Evolutionary conservation across 2,888 invertebrate genomes (phyloP).

Genomic region (Andrena trimmerana): DNA sequence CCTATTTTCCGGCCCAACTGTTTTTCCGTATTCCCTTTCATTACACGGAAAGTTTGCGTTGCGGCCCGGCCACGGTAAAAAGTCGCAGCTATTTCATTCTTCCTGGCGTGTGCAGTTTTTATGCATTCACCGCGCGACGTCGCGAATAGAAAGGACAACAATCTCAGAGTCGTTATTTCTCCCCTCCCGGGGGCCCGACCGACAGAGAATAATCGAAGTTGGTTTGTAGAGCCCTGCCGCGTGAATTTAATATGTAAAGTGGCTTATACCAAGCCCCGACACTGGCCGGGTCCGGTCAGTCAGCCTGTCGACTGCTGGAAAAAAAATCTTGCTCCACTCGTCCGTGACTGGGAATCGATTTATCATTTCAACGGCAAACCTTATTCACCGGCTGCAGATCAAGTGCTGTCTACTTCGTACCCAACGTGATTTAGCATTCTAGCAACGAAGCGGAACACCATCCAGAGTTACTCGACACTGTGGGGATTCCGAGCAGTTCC

Average conservation of each 20-base stretch:
- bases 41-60: constrained; percentile 34
- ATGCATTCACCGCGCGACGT: constrained; percentile 1
- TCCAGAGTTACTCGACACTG: too few relatives aligned
- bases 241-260: background rate
- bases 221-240: background rate
- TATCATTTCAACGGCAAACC: too few relatives aligned
- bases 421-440: too few relatives aligned
- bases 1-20: constrained; percentile 28
- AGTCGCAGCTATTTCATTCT: constrained; percentile 29
- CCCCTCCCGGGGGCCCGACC: background rate
- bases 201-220: constrained; percentile 21
- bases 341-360: too few relatives aligned
- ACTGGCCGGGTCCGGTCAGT: too few relatives aligned
- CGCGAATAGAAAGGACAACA: constrained; percentile 31
- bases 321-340: too few relatives aligned
- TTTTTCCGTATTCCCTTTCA: constrained; percentile 38
- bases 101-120: constrained; percentile 33
- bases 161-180: constrained; percentile 29
- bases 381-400: too few relatives aligned
- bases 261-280: too few relatives aligned
- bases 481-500: too few relatives aligned
- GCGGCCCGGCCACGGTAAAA: constrained; percentile 21
- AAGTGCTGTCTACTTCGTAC: too few relatives aligned
- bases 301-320: too few relatives aligned
- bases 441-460: too few relatives aligned